Evolutionary conservation across 2,888 invertebrate species (phyloP), one percentile per base, ranked within the genome.

Genomic region (Ennomos erosarius): DNA sequence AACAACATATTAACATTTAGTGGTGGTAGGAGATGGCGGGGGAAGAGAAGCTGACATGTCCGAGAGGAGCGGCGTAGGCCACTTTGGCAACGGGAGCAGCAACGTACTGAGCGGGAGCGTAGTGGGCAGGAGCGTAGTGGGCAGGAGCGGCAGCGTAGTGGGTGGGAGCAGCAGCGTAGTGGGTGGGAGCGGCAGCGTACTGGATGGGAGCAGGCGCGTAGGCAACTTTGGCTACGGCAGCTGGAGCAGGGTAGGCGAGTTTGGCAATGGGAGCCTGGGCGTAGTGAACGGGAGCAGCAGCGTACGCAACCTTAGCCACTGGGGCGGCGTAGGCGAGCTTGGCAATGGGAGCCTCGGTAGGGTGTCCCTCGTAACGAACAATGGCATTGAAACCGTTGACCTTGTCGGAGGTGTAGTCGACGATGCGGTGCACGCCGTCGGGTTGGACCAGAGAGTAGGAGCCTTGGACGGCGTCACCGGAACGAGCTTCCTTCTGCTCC

Each of bases 401-500:
- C 50, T 82, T 81, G 74, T 91, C 90, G 13, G 90, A 75, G 71
- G 87, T 84, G 82, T 92, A 92, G 59, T 90, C 89, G 8, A 92
- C 92, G 62, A 91, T 84, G 64, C 92, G 87, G 70, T 78, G 82
- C 40, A 86, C 82, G 0, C 92, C 92, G 48, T 92, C 92, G 61
- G 91, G 90, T 61, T 92, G 92, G 39, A 92, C 78, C n/a, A 92
- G 83, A 5, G 92, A 90, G 83, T 92, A 92, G 34, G 84, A 88
- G 61, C 92, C 92, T 47, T 88, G 88, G 44, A 92, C 88, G 59
- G 73, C 77, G 71, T 92, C 88, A 4, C 91, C 91, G 63, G 76
- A 70, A 66, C 92, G 91, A 48, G 80, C 71, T 67, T 92, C 92
- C 68, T 88, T 82, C 78, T 92, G 92, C 67, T 90, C 81, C 74